phyloP scores from a whole-genome alignment of 2,797 vertebrate species.

The Podarcis siculus region DNA sequence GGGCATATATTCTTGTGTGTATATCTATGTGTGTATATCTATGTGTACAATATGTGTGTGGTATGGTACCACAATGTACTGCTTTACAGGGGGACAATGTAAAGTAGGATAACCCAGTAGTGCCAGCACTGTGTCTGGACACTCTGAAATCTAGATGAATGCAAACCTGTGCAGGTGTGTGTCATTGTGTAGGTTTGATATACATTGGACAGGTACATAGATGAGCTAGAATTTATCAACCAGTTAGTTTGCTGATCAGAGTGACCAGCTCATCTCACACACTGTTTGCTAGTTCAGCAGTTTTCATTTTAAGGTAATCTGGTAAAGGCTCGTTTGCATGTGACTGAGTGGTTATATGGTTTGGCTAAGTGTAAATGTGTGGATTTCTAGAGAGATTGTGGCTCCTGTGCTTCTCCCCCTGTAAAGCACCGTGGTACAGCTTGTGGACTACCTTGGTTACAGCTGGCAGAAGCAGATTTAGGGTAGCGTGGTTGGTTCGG shows the following conservation, averaged over 20 bases:
- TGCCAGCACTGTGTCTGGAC: background rate
- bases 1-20: no score
- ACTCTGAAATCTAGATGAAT: background rate
- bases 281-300: background rate
- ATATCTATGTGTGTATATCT: no score
- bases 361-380: no score
- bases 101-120: background rate
- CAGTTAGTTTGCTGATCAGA: background rate
- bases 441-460: no score
- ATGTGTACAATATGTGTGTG: no score
- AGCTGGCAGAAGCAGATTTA: no score
- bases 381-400: no score
- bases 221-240: background rate
- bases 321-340: background rate
- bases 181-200: background rate
- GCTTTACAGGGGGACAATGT: background rate
- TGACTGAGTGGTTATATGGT: no score
- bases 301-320: conserved; percentile 33
- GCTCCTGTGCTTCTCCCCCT: no score
- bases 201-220: background rate
- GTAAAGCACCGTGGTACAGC: no score
- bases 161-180: background rate
- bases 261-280: background rate
- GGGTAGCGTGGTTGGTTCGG: no score
- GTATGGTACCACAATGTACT: background rate